Evolutionary conservation across 2,888 invertebrate species (phyloP).

Genomic region (Lochmaea capreae): DNA sequence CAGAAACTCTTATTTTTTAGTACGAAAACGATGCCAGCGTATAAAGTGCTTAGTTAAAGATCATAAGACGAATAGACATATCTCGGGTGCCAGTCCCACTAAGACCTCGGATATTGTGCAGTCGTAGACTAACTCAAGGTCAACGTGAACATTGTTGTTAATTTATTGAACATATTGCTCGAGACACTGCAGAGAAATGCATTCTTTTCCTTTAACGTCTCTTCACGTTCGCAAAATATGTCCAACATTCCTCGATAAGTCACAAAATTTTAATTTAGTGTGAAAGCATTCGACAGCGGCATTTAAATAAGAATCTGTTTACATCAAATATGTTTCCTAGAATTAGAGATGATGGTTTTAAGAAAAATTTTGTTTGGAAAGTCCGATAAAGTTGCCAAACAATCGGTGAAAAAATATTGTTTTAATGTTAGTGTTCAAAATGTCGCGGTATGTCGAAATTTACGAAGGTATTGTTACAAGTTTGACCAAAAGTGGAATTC

Average conservation of each 20-base stretch:
- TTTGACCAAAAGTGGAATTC: no score
- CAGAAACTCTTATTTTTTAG: no score
- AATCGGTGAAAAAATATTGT: no score
- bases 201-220: conserved; percentile 24
- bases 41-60: not conserved
- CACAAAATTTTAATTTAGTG: conserved; percentile 56
- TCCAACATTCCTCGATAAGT: conserved; percentile 40
- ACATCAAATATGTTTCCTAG: not conserved
- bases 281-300: conserved; percentile 51
- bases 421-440: no score
- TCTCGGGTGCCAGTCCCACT: conserved; percentile 31
- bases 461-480: no score
- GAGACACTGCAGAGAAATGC: conserved; percentile 44
- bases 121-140: conserved; percentile 50
- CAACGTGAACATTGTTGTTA: conserved; percentile 52
- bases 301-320: conserved; percentile 33
- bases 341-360: not conserved
- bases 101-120: conserved; percentile 52
- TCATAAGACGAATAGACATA: not conserved
- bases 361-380: not conserved
- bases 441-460: no score
- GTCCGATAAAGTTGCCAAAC: no score
- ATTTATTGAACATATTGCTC: conserved; percentile 51
- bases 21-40: no score
- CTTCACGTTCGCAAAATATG: conserved; percentile 36